Percentiles rank a stretch among this genome's conserved stretches.
Conservation (phyloP, 2,797 vertebrate genomes). For the Myotis vivesi region DNA sequence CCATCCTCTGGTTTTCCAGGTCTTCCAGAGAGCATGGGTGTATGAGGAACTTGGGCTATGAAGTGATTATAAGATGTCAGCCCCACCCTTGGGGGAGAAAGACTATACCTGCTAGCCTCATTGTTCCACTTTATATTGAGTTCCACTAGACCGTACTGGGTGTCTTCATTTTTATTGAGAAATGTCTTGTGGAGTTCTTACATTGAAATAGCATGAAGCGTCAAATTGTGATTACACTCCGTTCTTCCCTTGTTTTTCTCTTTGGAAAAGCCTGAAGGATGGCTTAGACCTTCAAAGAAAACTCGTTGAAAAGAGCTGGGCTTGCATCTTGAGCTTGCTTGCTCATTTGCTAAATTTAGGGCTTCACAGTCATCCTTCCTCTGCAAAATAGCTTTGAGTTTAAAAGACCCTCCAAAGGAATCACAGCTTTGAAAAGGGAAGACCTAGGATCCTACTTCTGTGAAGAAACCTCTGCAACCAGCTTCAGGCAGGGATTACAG, state of each 20-base stretch:
- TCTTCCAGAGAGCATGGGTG: slow-evolving; percentile 74
- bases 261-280: neutral
- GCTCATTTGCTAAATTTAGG: neutral
- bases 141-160: neutral
- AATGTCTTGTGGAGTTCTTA: neutral
- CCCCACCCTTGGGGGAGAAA: neutral
- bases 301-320: neutral
- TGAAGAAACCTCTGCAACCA: neutral
- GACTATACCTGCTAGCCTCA: neutral
- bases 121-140: neutral
- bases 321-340: neutral
- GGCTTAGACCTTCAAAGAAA: slow-evolving; percentile 24
- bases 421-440: neutral
- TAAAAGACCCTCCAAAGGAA: neutral
- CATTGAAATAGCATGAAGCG: neutral
- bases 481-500: neutral
- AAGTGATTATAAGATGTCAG: neutral
- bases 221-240: neutral
- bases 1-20: slow-evolving; percentile 51
- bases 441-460: neutral
- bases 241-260: neutral
- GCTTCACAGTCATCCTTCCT: neutral
- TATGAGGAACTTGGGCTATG: neutral
- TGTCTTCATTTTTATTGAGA: slow-evolving; percentile 31
- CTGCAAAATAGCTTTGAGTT: neutral